These are phyloP conservation scores for Brachyptera putata DNA, from an alignment of 2,888 invertebrate genomes.

Conservation along the genomic window DNA sequence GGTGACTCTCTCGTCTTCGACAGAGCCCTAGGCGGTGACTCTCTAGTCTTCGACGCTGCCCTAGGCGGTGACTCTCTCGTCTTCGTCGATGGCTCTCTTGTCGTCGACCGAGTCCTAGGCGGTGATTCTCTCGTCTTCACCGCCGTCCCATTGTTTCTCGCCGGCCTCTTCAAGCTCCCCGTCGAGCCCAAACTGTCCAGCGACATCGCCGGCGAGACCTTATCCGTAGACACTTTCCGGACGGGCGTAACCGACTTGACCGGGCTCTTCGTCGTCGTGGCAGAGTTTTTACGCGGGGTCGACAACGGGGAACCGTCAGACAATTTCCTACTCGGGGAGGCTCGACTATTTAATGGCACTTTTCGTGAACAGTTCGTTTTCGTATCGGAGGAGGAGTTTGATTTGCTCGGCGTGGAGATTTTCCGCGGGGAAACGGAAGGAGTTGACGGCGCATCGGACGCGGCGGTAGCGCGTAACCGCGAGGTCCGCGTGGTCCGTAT, in stretches of 20 bases:
- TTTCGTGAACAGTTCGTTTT: no score
- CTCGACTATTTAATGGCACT: no score
- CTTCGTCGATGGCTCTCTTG: background rate
- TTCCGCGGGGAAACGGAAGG: background rate
- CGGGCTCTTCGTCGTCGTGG: background rate
- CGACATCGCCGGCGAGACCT: slow-evolving; percentile 15
- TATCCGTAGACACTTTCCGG: background rate
- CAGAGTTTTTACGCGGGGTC: background rate
- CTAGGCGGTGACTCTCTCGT: no score
- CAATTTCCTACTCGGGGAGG: background rate
- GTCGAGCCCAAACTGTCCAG: slow-evolving; percentile 12
- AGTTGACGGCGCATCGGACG: background rate
- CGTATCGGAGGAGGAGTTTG: background rate
- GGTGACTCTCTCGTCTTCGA: slow-evolving; percentile 35
- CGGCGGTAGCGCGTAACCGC: slow-evolving; percentile 60
- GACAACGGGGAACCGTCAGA: background rate
- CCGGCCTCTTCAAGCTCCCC: slow-evolving; percentile 31
- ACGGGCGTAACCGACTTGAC: background rate
- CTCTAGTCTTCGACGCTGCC: background rate
- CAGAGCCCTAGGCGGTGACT: no score
- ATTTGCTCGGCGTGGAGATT: background rate
- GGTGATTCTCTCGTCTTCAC: slow-evolving; percentile 35
- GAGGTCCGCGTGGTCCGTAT: slow-evolving; percentile 70
- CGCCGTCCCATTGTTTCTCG: slow-evolving; percentile 24
- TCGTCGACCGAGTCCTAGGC: background rate